A percentile compares a stretch with the other conserved stretches of the same genome.
phyloP scores from a whole-genome alignment of 2,888 invertebrate species.

The Athalia cordata region DNA sequence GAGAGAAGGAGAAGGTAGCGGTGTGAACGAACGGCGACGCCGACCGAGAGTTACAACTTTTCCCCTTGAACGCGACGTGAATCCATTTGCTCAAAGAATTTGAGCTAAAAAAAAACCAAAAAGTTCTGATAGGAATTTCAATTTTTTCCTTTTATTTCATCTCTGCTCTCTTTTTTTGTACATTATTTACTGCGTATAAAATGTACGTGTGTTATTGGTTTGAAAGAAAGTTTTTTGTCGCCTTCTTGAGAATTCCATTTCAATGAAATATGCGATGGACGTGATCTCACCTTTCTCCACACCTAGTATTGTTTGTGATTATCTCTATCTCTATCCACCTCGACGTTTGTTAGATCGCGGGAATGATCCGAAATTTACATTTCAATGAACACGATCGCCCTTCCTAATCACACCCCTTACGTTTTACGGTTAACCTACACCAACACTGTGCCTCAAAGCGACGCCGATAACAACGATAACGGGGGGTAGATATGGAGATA shows the following conservation, averaged over 20 bases:
- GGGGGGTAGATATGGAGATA: neutral
- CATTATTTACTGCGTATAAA: too few species aligned
- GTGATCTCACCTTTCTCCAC: too few species aligned
- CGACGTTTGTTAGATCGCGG: neutral
- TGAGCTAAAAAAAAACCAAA: neutral
- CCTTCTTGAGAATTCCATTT: neutral
- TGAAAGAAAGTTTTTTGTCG: neutral
- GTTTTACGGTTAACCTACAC: neutral
- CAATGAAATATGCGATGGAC: neutral
- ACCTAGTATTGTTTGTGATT: too few species aligned
- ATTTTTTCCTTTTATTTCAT: neutral
- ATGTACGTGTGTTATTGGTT: too few species aligned
- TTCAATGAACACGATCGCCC: neutral
- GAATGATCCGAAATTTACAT: constrained; percentile 3
- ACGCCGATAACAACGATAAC: constrained; percentile 15
- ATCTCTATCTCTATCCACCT: neutral
- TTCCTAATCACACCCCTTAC: neutral
- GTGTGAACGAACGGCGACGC: neutral
- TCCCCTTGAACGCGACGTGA: constrained; percentile 7
- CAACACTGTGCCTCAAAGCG: neutral
- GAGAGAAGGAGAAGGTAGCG: too few species aligned
- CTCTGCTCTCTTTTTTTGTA: too few species aligned
- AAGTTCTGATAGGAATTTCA: neutral
- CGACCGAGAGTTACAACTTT: constrained; percentile 20
- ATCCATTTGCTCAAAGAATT: constrained; percentile 18